Conservation (phyloP, 2,113 vertebrate species). For the Pangasianodon hypophthalmus region DNA sequence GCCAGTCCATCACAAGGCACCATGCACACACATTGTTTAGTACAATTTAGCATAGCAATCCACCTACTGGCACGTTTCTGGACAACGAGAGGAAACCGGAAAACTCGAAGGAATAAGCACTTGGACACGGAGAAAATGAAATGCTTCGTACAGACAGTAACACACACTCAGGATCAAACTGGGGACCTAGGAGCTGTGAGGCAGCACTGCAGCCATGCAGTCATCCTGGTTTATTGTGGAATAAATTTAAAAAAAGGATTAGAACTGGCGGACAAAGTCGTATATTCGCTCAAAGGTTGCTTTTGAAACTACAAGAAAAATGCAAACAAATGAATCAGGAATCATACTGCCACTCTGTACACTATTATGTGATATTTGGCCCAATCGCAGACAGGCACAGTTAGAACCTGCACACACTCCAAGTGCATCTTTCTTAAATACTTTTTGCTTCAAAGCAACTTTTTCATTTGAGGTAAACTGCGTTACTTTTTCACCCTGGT, state of each 20-base stretch:
- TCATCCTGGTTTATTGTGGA: neutral
- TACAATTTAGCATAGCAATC: neutral
- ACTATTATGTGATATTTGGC: neutral
- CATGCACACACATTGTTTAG: neutral
- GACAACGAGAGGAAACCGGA: neutral
- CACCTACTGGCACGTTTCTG: neutral
- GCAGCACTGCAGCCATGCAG: neutral
- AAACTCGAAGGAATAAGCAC: neutral
- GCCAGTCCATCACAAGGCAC: neutral
- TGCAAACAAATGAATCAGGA: neutral
- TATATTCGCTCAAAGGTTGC: neutral
- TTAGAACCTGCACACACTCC: neutral
- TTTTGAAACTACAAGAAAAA: neutral
- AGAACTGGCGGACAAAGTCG: neutral
- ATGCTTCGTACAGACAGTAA: neutral
- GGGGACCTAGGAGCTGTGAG: neutral
- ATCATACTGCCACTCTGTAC: neutral
- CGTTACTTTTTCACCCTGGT: neutral
- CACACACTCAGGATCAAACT: neutral
- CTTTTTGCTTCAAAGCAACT: neutral
- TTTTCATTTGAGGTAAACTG: neutral
- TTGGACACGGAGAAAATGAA: neutral
- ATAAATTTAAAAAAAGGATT: neutral
- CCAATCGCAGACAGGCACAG: neutral
- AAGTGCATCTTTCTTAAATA: neutral